Evolutionary conservation across 1,140 invertebrate species (phyloP), one percentile per base, ranked within the genome.

Genomic region (Phortica variegata): DNA sequence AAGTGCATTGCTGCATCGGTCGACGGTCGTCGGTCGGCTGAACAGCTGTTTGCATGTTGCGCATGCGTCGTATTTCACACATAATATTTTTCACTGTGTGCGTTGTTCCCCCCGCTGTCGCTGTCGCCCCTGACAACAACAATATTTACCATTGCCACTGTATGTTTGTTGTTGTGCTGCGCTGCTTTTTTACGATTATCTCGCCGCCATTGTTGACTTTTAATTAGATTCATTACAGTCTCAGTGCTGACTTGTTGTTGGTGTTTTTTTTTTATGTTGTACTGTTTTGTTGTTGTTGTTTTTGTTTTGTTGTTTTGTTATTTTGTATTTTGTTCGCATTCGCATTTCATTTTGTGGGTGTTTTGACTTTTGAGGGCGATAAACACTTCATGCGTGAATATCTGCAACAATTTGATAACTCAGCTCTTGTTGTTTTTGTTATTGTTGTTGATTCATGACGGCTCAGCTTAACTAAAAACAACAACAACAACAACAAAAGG

Each of bases 151-250:
- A 21, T 33, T 21, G 13, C 23, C 29, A 18, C 33, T 45, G 19
- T 47, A 38, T 33, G 21, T 26, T 23, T 47, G 32, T 38, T 23
- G 13, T 41, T 36, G 29, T 33, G 46, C 23, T 57, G 43, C 36
- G 40, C 19, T 61, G 50, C 39, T 51, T 54, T 56, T 52, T 45
- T 44, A 53, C 63, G 63, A 68, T 68, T 63, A 68, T 68, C 63
- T 68, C 65, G 57, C 63, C 62, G 63, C 49, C 65, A 70, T 70
- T 70, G 66, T 70, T 70, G 66, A 70, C 66, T 70, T 70, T 70
- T 70, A 70, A 70, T 70, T 70, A 70, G 66, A 70, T 70, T 70
- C 66, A 70, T 70, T 70, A 61, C 65, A 71, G 19, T 19, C 20
- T n/a, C n/a, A n/a, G n/a, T n/a, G n/a, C n/a, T n/a, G n/a, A 18